These are phyloP conservation scores for Fissipunctia ypsillon DNA, from an alignment of 2,888 invertebrate species.

Conservation along the genomic window DNA sequence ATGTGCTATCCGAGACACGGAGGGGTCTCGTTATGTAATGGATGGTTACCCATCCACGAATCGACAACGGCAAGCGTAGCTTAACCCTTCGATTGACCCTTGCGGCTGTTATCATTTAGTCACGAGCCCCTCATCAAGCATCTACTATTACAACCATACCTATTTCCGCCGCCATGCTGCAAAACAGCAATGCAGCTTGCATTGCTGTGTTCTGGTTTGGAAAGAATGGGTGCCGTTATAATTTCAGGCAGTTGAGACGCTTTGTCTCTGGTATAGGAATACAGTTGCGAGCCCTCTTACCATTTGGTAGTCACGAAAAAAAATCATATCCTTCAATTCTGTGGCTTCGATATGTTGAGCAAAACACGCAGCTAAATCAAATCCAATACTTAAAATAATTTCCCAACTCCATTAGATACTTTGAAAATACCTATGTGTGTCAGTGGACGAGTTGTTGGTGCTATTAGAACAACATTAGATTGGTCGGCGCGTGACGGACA, in stretches of 20 bases:
- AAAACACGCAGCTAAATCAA: background rate
- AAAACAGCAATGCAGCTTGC: background rate
- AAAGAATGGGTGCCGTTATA: background rate
- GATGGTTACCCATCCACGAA: background rate
- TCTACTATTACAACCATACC: background rate
- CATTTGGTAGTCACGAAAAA: background rate
- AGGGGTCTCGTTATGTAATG: background rate
- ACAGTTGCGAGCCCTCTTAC: background rate
- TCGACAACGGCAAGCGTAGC: background rate
- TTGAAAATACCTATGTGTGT: constrained; percentile 10
- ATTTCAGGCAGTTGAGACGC: background rate
- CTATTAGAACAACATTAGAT: constrained; percentile 76
- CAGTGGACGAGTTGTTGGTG: constrained; percentile 65
- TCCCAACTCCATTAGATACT: background rate
- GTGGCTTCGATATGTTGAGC: background rate
- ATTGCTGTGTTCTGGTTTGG: background rate
- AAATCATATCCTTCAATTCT: background rate
- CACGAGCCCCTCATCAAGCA: background rate
- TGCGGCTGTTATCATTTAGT: background rate
- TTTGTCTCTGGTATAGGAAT: background rate
- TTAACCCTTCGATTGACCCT: background rate
- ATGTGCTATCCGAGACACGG: background rate
- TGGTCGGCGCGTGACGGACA: constrained; percentile 77
- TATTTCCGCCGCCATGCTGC: background rate
- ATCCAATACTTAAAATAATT: background rate